Evolutionary conservation across 2,113 vertebrate species (phyloP).

Genomic region (Anser cygnoides): DNA sequence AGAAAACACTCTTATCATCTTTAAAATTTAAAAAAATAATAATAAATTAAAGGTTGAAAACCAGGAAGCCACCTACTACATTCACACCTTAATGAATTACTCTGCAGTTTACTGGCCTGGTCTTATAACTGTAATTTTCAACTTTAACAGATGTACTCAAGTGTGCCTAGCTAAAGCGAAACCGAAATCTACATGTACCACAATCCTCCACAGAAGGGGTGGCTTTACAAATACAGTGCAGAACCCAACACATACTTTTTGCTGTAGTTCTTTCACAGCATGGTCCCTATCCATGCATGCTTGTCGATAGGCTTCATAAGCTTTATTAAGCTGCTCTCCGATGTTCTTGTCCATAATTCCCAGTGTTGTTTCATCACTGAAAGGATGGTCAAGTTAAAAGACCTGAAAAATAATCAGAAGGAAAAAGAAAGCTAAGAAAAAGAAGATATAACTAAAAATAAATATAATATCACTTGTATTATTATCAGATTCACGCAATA

Average conservation of each 20-base stretch:
- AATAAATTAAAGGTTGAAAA: not conserved
- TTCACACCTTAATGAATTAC: not conserved
- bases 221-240: conserved; percentile 2
- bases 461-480: not conserved
- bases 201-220: not conserved
- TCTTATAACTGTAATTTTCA: conserved; percentile 23
- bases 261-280: conserved; percentile 87
- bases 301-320: conserved; percentile 94
- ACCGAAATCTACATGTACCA: not conserved
- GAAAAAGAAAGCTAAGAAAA: conserved; percentile 33
- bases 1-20: not conserved
- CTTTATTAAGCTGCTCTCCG: conserved; percentile 96
- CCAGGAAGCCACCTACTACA: not conserved
- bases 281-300: conserved; percentile 93
- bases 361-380: conserved; percentile 90
- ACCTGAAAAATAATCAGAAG: conserved; percentile 69
- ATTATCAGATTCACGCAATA: not conserved
- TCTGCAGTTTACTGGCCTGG: not conserved
- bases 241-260: conserved; percentile 82
- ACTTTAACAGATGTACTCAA: not conserved
- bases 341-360: conserved; percentile 96
- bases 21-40: not conserved
- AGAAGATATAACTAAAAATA: not conserved
- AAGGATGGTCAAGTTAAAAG: conserved; percentile 59
- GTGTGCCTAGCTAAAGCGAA: conserved; percentile 2